Conservation (phyloP, 2,888 invertebrate genomes). For the Hermaeophaga mercurialis region DNA sequence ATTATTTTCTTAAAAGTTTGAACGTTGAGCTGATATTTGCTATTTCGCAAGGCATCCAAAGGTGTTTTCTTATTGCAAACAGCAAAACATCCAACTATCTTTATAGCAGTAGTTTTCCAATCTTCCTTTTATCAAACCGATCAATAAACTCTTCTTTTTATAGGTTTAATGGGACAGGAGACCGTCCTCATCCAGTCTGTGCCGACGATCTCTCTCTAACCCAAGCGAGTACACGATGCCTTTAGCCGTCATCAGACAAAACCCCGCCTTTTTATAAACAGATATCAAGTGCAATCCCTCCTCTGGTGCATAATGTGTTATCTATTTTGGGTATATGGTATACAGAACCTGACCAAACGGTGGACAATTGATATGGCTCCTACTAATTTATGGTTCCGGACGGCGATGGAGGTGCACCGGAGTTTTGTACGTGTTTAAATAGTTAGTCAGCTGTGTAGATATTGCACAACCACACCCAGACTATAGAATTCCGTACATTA, state of each 20-base stretch:
- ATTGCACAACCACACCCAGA: conserved; percentile 64
- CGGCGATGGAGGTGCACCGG: conserved; percentile 44
- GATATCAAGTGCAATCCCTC: conserved; percentile 51
- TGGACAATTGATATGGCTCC: conserved; percentile 32
- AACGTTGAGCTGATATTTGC: background rate
- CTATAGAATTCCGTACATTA: conserved; percentile 63
- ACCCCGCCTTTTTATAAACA: conserved; percentile 56
- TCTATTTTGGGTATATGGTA: conserved; percentile 39
- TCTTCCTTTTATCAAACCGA: conserved; percentile 48
- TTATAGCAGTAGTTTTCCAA: conserved; percentile 48
- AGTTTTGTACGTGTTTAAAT: conserved; percentile 43
- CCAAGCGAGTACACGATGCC: conserved; percentile 40
- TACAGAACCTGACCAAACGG: conserved; percentile 46
- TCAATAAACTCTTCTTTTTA: conserved; percentile 50
- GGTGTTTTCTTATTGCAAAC: conserved; percentile 32
- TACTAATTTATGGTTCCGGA: conserved; percentile 42
- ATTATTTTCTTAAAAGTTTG: background rate
- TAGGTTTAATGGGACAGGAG: conserved; percentile 46
- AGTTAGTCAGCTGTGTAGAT: conserved; percentile 53
- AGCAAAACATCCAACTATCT: conserved; percentile 42
- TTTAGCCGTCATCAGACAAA: conserved; percentile 47
- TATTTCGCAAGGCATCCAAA: conserved; percentile 19
- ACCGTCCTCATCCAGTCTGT: conserved; percentile 34
- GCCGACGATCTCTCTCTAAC: conserved; percentile 37
- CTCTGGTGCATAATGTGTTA: conserved; percentile 50